A percentile compares a stretch with the other conserved stretches of the same genome.
These are phyloP conservation scores for Apeira syringaria DNA, from an alignment of 2,888 invertebrate species.

Conservation along the genomic window DNA sequence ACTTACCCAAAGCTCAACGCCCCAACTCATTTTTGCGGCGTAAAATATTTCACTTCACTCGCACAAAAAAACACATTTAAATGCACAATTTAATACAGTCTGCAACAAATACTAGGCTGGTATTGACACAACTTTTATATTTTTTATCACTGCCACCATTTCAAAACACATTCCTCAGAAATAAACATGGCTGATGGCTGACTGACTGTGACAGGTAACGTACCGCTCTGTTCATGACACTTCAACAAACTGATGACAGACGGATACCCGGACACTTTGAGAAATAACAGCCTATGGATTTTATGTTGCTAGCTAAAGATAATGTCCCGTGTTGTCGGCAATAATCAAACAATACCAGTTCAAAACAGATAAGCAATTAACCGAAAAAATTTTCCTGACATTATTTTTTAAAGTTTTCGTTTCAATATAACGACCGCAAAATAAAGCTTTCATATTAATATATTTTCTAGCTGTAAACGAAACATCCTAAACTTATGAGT, in stretches of 20 bases:
- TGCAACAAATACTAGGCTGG: constrained; percentile 47
- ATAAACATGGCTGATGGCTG: constrained; percentile 76
- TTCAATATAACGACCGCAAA: too few species aligned
- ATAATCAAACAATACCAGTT: too few species aligned
- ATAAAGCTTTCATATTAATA: too few species aligned
- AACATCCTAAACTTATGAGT: too few species aligned
- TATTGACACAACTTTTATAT: constrained; percentile 58
- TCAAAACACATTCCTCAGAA: constrained; percentile 71
- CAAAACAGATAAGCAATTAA: too few species aligned
- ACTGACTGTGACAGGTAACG: constrained; percentile 48
- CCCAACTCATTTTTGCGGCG: constrained; percentile 85
- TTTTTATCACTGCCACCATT: constrained; percentile 76
- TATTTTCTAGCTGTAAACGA: too few species aligned
- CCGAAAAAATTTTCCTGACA: too few species aligned
- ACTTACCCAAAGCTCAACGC: constrained; percentile 88
- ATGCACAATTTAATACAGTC: constrained; percentile 63
- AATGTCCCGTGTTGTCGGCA: too few species aligned
- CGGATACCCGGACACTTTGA: too few species aligned
- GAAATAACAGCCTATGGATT: too few species aligned
- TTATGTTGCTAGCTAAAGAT: too few species aligned
- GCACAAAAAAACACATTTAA: constrained; percentile 51
- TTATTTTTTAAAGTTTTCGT: too few species aligned
- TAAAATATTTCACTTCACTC: constrained; percentile 64
- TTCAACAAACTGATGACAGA: constrained; percentile 42
- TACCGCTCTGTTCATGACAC: constrained; percentile 38